Percentiles rank a stretch among this genome's conserved stretches.
Evolutionary conservation across 2,113 vertebrate genomes (phyloP).

Genomic region (Centrocercus urophasianus): DNA sequence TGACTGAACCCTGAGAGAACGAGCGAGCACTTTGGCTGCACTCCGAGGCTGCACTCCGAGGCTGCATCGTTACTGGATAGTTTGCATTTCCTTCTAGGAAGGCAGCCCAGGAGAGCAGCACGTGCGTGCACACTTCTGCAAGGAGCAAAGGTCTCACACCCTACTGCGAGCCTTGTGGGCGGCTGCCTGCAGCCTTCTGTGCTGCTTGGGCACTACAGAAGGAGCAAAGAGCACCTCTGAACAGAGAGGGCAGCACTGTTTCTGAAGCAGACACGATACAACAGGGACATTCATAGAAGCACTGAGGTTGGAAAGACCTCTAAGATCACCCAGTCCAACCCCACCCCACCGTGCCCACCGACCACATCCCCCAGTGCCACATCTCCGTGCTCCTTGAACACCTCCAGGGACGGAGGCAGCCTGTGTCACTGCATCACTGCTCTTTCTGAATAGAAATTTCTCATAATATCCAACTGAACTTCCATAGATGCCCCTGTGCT

Average conservation of each 20-base stretch:
- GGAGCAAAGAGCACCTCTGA: neutral
- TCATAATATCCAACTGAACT: too few species aligned
- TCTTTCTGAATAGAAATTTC: too few species aligned
- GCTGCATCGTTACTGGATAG: slow-evolving; percentile 60
- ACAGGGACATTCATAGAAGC: neutral
- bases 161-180: fast-evolving
- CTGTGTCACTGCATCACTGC: too few species aligned
- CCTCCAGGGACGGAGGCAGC: too few species aligned
- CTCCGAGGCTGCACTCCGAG: slow-evolving; percentile 56
- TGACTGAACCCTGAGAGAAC: slow-evolving; percentile 14
- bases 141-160: slow-evolving; percentile 34
- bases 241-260: neutral
- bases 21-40: neutral
- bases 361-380: too few species aligned
- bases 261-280: neutral
- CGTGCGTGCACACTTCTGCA: neutral
- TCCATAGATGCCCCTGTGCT: neutral
- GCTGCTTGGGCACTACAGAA: neutral
- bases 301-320: too few species aligned
- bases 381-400: too few species aligned
- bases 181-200: slow-evolving; percentile 2
- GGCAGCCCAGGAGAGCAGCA: slow-evolving; percentile 26
- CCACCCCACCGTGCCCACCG: too few species aligned
- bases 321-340: too few species aligned
- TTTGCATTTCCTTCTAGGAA: slow-evolving; percentile 66